These are phyloP conservation scores for Nomia melanderi DNA, from an alignment of 1,140 invertebrate species.

Conservation along the genomic window DNA sequence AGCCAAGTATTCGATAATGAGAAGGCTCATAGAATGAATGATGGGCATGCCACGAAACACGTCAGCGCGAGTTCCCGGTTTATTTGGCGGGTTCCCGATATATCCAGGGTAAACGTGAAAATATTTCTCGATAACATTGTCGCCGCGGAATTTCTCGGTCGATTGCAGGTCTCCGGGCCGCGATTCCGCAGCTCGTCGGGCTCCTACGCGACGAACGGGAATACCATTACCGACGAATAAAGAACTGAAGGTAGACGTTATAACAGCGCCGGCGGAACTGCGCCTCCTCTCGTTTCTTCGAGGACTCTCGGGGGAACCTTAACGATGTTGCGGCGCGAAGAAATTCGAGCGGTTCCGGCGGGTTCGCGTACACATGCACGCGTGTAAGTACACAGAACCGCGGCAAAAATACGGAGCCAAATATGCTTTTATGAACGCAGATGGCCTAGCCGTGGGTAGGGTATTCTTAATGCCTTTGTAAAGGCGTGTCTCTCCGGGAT, in stretches of 20 bases:
- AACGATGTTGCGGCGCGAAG: conserved; percentile 63
- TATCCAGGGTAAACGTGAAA: conserved; percentile 7
- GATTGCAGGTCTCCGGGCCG: conserved; percentile 13
- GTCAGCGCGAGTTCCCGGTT: too few relatives aligned
- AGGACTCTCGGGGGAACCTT: conserved; percentile 43
- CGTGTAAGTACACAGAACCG: conserved; percentile 4
- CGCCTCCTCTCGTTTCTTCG: conserved; percentile 39
- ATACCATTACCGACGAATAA: conserved; percentile 54
- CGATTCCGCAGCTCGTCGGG: conserved; percentile 19
- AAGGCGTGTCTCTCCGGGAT: too few relatives aligned
- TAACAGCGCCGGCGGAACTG: conserved; percentile 28
- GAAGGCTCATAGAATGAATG: too few relatives aligned
- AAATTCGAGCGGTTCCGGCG: conserved; percentile 58
- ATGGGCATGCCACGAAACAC: too few relatives aligned
- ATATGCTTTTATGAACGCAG: conserved; percentile 71
- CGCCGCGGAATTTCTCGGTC: conserved; percentile 30
- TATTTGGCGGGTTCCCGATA: neutral
- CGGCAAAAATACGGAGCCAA: conserved; percentile 57
- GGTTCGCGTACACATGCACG: conserved; percentile 2
- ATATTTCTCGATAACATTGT: conserved; percentile 47
- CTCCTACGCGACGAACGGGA: conserved; percentile 29
- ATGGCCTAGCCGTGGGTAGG: conserved; percentile 52
- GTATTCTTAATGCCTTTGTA: conserved; percentile 76
- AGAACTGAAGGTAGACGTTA: conserved; percentile 44
- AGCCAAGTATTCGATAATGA: too few relatives aligned